phyloP scores from a whole-genome alignment of 2,113 vertebrate genomes.

The Ia io region DNA sequence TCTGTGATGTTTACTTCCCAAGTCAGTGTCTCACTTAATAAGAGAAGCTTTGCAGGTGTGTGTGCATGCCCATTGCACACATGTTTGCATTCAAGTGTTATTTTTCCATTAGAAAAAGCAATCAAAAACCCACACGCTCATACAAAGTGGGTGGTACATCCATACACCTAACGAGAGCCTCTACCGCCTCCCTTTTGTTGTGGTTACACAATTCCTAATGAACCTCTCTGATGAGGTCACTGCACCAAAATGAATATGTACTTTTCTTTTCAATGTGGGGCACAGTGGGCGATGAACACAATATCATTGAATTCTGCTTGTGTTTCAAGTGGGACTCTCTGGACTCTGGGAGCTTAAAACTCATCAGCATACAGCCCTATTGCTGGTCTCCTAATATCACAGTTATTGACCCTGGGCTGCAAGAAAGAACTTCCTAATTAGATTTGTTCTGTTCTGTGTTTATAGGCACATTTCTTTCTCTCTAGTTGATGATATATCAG shows the following conservation, averaged over 20 bases:
- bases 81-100: fast-evolving
- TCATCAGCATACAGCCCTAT: not conserved
- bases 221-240: not conserved
- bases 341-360: not conserved
- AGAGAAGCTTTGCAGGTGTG: not conserved
- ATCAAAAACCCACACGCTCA: not conserved
- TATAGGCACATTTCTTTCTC: not conserved
- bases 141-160: not conserved
- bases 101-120: not conserved
- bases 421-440: conserved; percentile 34
- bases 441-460: not conserved
- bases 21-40: not conserved
- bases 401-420: conserved; percentile 39
- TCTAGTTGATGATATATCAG: not conserved
- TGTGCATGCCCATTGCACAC: fast-evolving
- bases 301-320: not conserved
- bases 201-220: not conserved
- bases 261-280: not conserved
- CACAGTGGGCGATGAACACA: not conserved
- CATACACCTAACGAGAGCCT: not conserved
- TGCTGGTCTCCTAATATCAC: not conserved
- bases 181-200: fast-evolving
- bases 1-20: not conserved
- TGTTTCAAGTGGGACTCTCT: not conserved
- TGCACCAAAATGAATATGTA: not conserved